phyloP scores from a whole-genome alignment of 2,113 vertebrate species.

The Elaphurus davidianus region DNA sequence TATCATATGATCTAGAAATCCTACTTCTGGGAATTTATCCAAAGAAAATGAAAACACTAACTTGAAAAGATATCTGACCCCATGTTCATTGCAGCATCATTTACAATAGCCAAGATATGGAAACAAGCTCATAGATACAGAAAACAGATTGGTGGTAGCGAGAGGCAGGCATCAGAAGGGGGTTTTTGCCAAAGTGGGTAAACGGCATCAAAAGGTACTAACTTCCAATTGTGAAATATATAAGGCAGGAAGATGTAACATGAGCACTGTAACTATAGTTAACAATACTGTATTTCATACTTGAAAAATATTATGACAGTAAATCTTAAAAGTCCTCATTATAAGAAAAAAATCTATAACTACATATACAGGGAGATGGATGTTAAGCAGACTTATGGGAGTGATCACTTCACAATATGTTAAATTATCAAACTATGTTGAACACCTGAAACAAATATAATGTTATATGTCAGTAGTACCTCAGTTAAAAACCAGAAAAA shows the following conservation, averaged over 20 bases:
- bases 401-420: neutral
- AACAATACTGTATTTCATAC: neutral
- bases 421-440: neutral
- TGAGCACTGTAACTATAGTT: neutral
- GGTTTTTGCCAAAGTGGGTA: neutral
- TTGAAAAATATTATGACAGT: neutral
- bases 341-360: neutral
- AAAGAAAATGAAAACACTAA: neutral
- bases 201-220: neutral
- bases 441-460: neutral
- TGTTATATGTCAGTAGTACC: neutral
- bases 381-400: neutral
- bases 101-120: neutral
- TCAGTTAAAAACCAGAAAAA: neutral
- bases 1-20: neutral
- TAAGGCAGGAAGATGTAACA: neutral
- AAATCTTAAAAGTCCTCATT: neutral
- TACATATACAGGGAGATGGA: neutral
- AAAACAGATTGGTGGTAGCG: neutral
- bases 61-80: neutral
- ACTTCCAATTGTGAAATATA: neutral
- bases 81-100: neutral
- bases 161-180: too few relatives aligned
- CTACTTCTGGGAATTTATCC: neutral
- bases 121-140: neutral